These are phyloP conservation scores for Cepaea nemoralis DNA, from an alignment of 1,140 invertebrate genomes.

Conservation along the genomic window DNA sequence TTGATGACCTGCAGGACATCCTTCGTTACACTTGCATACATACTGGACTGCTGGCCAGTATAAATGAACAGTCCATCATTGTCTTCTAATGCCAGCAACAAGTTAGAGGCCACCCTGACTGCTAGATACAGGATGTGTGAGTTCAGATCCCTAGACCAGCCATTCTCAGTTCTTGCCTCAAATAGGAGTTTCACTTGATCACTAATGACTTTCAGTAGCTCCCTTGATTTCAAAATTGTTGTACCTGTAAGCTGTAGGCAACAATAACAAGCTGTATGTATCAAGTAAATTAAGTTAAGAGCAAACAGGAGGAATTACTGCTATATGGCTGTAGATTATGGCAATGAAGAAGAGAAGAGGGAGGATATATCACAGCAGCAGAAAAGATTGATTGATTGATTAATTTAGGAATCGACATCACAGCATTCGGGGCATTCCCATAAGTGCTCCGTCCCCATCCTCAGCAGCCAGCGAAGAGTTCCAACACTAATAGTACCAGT, in stretches of 20 bases:
- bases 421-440: no score
- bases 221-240: background rate
- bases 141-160: background rate
- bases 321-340: no score
- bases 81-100: conserved; percentile 23
- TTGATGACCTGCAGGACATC: conserved; percentile 16
- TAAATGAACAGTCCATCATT: background rate
- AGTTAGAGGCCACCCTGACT: conserved; percentile 35
- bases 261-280: no score
- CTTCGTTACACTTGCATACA: background rate
- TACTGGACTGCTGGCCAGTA: background rate
- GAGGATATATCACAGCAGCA: no score
- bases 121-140: conserved; percentile 26
- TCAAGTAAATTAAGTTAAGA: no score
- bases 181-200: background rate
- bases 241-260: background rate
- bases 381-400: no score
- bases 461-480: no score
- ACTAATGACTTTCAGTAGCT: background rate
- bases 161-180: background rate
- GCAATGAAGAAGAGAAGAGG: no score
- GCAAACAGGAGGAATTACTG: no score
- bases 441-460: no score
- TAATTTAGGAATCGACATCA: no score
- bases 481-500: no score